These are phyloP conservation scores for mouse (Mus musculus) DNA, from an alignment of 2,113 vertebrate genomes.

Conservation along the genomic window DNA sequence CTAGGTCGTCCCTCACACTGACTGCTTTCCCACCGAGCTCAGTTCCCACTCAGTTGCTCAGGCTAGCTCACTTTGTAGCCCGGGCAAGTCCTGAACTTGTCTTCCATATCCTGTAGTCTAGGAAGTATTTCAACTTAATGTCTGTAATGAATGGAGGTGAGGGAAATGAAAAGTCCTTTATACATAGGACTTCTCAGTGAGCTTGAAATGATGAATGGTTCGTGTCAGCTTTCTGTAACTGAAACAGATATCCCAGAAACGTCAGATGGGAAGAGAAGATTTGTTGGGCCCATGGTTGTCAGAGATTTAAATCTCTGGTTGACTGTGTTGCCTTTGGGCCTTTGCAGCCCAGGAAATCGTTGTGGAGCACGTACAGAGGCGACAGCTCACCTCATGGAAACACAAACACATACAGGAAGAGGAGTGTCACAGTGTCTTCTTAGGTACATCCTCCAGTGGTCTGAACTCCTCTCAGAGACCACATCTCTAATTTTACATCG, in stretches of 20 bases:
- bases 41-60: neutral
- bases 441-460: neutral
- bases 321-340: neutral
- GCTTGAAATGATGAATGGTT: neutral
- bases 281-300: no score
- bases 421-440: no score
- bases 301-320: neutral
- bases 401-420: neutral
- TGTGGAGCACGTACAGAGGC: neutral
- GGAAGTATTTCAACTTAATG: neutral
- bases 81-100: neutral
- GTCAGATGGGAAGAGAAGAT: neutral
- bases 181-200: neutral
- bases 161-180: neutral
- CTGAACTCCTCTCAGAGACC: neutral
- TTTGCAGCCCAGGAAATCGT: no score
- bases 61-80: neutral
- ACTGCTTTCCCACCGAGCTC: no score
- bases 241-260: neutral
- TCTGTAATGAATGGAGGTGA: neutral
- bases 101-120: neutral
- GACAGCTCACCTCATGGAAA: neutral
- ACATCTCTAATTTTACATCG: neutral
- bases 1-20: neutral
- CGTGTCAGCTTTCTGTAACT: neutral